A percentile compares a stretch with the other conserved stretches of the same genome.
phyloP scores from a whole-genome alignment of 2,113 vertebrate genomes.

The Collichthys lucidus region DNA sequence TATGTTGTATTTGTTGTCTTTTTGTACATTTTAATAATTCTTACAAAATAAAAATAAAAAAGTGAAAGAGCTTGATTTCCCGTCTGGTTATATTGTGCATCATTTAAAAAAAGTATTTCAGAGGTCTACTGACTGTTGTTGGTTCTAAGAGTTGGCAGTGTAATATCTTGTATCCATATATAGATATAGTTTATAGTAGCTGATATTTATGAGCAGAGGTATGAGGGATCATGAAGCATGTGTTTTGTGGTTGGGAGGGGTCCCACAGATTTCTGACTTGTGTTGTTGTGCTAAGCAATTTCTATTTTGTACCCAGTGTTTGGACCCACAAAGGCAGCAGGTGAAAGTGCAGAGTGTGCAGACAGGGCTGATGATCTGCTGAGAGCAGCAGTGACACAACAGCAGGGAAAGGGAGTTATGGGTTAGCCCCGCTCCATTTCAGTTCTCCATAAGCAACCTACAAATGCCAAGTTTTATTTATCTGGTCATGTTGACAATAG shows the following conservation, averaged over 20 bases:
- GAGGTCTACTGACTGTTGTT: no score
- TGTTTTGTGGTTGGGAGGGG: slow-evolving; percentile 10
- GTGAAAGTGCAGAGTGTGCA: slow-evolving; percentile 71
- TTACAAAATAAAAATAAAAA: slow-evolving; percentile 76
- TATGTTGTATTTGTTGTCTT: slow-evolving; percentile 78
- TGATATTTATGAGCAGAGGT: background rate
- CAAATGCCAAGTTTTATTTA: background rate
- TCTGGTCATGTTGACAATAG: background rate
- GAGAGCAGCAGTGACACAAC: slow-evolving; percentile 29
- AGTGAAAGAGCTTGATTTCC: slow-evolving; percentile 21
- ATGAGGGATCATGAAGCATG: background rate
- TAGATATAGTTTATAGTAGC: background rate
- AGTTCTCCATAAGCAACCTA: background rate
- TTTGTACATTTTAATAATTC: slow-evolving; percentile 84
- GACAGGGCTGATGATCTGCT: slow-evolving; percentile 49
- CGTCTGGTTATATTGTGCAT: background rate
- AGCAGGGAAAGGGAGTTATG: background rate
- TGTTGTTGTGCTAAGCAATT: slow-evolving; percentile 65
- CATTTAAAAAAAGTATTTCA: slow-evolving; percentile 1
- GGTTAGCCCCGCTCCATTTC: background rate
- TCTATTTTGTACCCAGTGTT: slow-evolving; percentile 55
- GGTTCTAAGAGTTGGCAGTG: no score
- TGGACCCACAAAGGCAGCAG: slow-evolving; percentile 68
- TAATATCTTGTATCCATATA: no score
- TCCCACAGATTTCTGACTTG: slow-evolving; percentile 1